Evolutionary conservation across 2,797 vertebrate species (phyloP), one percentile per base, ranked within the genome.

Genomic region (Eidolon dupreanum): DNA sequence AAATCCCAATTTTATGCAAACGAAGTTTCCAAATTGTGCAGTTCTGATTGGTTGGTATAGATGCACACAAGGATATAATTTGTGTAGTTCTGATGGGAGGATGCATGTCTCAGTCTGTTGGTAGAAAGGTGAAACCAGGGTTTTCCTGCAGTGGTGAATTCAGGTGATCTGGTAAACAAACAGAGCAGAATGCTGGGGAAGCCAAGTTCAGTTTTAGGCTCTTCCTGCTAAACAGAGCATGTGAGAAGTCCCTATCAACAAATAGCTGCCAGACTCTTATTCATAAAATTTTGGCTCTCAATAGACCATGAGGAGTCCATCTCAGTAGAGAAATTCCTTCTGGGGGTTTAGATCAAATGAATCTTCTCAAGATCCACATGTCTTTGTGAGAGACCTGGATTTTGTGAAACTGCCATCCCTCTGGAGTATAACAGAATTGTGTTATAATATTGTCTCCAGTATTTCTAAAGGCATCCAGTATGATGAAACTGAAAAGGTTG

Each of bases 401-500:
- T 86, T 36, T 26, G 61, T 71, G 74, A 88, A 59, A 90, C 36
- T 13, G 43, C 33, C 22, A 36, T 16, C 20, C 19, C 51, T 74
- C 20, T 38, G 65, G 57, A 83, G 19, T 9, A 59, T 63, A 74
- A 84, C 22, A 74, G 79, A 77, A 57, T 9, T 86, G 11, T 89
- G 38, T 46, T 73, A 8, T 73, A 8, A 61, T 68, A 49, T 74
- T 55, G 43, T 57, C 43, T 24, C 24, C 10, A 24, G 78, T 12
- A 53, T 93, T 73, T 94, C 33, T 74, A 74, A 91, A 73, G n/a
- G 24, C 33, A 16, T 63, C 33, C 49, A 61, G 55, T 36, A 36
- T 92, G 74, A 84, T 75, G 73, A 91, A 15, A 92, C 28, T 36
- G 81, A 59, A 90, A 90, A 93, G 68, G 41, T 63, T 78, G 77